phyloP scores from a whole-genome alignment of 2,113 vertebrate genomes.

The Dolichallabes microphthalmus region DNA sequence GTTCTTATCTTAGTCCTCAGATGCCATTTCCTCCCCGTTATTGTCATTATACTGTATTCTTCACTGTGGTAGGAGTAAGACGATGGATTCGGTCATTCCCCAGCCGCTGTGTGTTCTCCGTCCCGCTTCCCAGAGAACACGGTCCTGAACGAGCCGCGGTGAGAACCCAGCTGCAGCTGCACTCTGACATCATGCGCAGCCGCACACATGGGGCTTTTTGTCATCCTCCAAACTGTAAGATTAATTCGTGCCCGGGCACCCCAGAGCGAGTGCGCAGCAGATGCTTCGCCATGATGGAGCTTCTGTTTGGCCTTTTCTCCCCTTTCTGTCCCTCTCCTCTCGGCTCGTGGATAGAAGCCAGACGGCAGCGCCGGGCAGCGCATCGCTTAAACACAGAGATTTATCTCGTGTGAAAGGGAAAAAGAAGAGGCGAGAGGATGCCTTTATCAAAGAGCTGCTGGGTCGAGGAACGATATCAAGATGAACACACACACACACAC shows the following conservation, averaged over 20 bases:
- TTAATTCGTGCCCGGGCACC: constrained; percentile 34
- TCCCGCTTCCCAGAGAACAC: constrained; percentile 29
- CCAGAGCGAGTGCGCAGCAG: constrained; percentile 31
- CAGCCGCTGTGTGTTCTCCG: neutral
- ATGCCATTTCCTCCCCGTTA: no score
- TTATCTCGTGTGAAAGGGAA: constrained; percentile 35
- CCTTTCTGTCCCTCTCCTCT: neutral
- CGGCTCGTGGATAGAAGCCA: constrained; percentile 44
- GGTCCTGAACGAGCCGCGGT: constrained; percentile 24
- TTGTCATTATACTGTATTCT: no score
- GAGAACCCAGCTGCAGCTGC: constrained; percentile 46
- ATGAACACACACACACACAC: neutral
- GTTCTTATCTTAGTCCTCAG: no score
- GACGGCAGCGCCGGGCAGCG: constrained; percentile 16
- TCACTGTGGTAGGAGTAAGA: neutral
- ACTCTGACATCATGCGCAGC: constrained; percentile 39
- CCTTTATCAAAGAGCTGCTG: constrained; percentile 17
- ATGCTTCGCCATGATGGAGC: constrained; percentile 51
- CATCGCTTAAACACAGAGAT: constrained; percentile 30
- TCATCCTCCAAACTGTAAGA: constrained; percentile 31
- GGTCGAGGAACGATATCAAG: neutral
- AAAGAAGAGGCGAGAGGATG: constrained; percentile 3
- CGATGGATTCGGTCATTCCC: neutral
- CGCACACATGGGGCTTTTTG: constrained; percentile 29
- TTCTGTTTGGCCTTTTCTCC: constrained; percentile 46